Percentiles rank a stretch among this genome's conserved stretches.
Evolutionary conservation across 2,888 invertebrate genomes (phyloP).

Genomic region (Venusia cambrica): DNA sequence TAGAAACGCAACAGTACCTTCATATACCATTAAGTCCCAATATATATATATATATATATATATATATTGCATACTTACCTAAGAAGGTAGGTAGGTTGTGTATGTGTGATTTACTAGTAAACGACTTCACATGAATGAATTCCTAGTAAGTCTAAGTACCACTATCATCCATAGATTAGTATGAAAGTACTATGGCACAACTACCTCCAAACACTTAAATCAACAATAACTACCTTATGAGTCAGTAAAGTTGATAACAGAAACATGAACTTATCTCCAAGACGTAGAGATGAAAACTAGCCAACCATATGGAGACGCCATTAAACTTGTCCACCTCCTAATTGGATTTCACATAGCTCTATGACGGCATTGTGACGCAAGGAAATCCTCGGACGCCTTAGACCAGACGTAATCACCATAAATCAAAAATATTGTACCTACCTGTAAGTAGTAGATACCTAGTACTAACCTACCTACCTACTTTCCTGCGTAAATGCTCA

Average conservation of each 20-base stretch:
- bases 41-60: too few relatives aligned
- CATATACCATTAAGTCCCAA: too few relatives aligned
- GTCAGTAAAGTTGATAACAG: constrained; percentile 7
- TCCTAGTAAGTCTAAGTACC: constrained; percentile 4
- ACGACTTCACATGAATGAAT: constrained; percentile 14
- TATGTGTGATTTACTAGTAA: constrained; percentile 19
- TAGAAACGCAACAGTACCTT: too few relatives aligned
- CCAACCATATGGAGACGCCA: background rate
- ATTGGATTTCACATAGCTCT: constrained; percentile 31
- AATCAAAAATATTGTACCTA: background rate
- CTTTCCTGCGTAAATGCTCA: too few relatives aligned
- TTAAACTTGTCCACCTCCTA: constrained; percentile 17
- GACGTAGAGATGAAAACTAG: constrained; percentile 8
- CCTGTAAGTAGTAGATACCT: too few relatives aligned
- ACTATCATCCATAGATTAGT: too few relatives aligned
- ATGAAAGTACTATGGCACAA: too few relatives aligned
- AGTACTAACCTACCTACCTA: too few relatives aligned
- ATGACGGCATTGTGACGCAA: constrained; percentile 31
- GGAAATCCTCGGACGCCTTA: constrained; percentile 11
- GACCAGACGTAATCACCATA: background rate
- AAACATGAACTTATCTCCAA: constrained; percentile 5
- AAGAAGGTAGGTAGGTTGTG: background rate
- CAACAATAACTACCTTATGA: constrained; percentile 6
- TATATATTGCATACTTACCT: too few relatives aligned
- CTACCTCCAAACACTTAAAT: background rate